phyloP scores from a whole-genome alignment of 1,140 invertebrate genomes.

The Aleiodes sp. region DNA sequence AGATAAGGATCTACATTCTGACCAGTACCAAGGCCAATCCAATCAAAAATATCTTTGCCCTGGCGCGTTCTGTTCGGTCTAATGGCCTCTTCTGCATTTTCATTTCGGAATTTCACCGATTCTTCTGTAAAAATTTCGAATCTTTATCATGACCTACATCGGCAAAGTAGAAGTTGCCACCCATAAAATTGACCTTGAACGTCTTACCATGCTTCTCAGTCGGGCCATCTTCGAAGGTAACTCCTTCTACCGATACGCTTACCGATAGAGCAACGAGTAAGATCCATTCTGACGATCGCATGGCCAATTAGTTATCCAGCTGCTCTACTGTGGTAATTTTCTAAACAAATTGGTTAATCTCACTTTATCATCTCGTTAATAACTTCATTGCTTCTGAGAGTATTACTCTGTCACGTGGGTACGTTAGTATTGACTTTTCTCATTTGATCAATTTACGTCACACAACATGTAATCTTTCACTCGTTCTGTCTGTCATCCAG shows the following conservation, averaged over 20 bases:
- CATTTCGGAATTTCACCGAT: constrained; percentile 28
- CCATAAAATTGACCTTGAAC: constrained; percentile 35
- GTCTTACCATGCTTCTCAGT: constrained; percentile 40
- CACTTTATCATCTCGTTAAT: too few species aligned
- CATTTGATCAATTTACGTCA: too few species aligned
- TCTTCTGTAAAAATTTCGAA: constrained; percentile 38
- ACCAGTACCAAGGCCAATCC: constrained; percentile 77
- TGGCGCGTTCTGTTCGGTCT: constrained; percentile 54
- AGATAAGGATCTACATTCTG: constrained; percentile 79
- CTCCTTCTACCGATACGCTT: constrained; percentile 41
- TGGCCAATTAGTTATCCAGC: constrained; percentile 9
- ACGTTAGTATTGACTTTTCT: too few species aligned
- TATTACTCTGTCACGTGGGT: too few species aligned
- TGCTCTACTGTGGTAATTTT: background rate
- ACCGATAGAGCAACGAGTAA: constrained; percentile 47
- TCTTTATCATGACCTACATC: background rate
- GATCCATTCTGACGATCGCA: constrained; percentile 37
- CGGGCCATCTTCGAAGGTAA: constrained; percentile 53
- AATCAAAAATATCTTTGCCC: constrained; percentile 75
- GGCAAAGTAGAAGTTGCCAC: constrained; percentile 5
- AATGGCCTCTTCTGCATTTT: constrained; percentile 28
- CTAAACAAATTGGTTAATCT: background rate
- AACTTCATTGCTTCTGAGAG: too few species aligned
- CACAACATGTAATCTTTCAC: too few species aligned
- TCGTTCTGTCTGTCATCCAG: too few species aligned